Conservation (phyloP, 2,797 vertebrate genomes). For the Cuculus canorus region DNA sequence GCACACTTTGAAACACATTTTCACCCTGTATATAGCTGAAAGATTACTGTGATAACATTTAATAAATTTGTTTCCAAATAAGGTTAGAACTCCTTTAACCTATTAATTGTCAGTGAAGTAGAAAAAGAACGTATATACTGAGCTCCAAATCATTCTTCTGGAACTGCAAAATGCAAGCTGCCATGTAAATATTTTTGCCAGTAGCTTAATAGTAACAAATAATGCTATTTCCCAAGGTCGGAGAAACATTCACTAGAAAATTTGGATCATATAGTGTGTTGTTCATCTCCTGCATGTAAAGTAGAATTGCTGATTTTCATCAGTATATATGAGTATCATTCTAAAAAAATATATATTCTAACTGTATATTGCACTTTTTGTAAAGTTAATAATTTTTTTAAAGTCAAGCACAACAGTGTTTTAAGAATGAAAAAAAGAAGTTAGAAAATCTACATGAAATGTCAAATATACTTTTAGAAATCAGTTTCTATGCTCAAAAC, state of each 20-base stretch:
- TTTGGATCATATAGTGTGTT: not conserved
- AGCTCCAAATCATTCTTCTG: conserved; percentile 21
- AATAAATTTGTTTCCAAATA: conserved; percentile 37
- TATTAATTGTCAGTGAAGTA: conserved; percentile 38
- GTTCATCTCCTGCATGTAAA: not conserved
- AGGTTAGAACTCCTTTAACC: conserved; percentile 29
- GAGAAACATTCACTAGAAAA: conserved; percentile 1
- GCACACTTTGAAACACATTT: not conserved
- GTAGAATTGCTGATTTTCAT: not conserved
- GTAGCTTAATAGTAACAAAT: conserved; percentile 39
- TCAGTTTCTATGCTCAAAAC: not conserved
- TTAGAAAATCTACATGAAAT: not conserved
- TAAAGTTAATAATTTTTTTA: not conserved
- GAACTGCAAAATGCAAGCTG: conserved; percentile 38
- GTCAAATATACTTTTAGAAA: not conserved
- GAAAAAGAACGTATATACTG: not conserved
- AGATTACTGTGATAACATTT: not conserved
- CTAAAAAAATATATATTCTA: not conserved
- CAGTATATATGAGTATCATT: not conserved
- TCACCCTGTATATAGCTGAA: not conserved
- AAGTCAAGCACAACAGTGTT: not conserved
- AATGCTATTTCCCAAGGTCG: conserved; percentile 11
- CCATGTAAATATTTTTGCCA: conserved; percentile 33
- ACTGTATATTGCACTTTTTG: not conserved
- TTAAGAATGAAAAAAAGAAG: not conserved